Percentiles rank a stretch among this genome's conserved stretches.
Evolutionary conservation across 2,888 invertebrate species (phyloP).

Genomic region (Ptychoptera contaminata): DNA sequence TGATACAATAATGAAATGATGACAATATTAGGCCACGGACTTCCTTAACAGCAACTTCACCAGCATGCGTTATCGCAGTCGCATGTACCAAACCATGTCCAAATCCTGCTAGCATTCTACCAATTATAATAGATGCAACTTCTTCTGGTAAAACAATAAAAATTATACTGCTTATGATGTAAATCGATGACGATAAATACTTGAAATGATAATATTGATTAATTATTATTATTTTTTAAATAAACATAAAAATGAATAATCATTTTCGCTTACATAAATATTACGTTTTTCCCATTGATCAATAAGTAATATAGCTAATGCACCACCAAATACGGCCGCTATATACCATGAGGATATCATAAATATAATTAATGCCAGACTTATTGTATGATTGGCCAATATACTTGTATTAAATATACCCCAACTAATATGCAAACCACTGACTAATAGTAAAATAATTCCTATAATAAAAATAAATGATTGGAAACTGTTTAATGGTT

Average conservation of each 20-base stretch:
- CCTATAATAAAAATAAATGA: too few relatives aligned
- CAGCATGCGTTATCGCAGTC: conserved; percentile 7
- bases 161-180: background rate
- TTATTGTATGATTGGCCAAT: background rate
- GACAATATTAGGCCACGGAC: conserved; percentile 6
- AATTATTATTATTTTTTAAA: background rate
- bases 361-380: conserved; percentile 4
- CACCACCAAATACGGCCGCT: conserved; percentile 6
- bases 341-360: conserved; percentile 6
- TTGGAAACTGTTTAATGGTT: too few relatives aligned
- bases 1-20: conserved; percentile 3
- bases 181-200: conserved; percentile 3
- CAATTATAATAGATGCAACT: conserved; percentile 1
- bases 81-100: conserved; percentile 7
- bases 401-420: conserved; percentile 7
- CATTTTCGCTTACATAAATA: conserved; percentile 7
- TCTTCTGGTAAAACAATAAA: conserved; percentile 2
- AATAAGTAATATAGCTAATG: conserved; percentile 1
- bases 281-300: conserved; percentile 3
- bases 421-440: conserved; percentile 7
- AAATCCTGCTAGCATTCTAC: conserved; percentile 6
- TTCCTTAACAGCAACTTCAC: conserved; percentile 7
- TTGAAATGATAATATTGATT: conserved; percentile 1
- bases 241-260: too few relatives aligned
- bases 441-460: conserved; percentile 3